Evolutionary conservation across 37 sponge, comb jelly and placozoan genomes (phyloP).

Genomic region (Axinella damicornis): DNA sequence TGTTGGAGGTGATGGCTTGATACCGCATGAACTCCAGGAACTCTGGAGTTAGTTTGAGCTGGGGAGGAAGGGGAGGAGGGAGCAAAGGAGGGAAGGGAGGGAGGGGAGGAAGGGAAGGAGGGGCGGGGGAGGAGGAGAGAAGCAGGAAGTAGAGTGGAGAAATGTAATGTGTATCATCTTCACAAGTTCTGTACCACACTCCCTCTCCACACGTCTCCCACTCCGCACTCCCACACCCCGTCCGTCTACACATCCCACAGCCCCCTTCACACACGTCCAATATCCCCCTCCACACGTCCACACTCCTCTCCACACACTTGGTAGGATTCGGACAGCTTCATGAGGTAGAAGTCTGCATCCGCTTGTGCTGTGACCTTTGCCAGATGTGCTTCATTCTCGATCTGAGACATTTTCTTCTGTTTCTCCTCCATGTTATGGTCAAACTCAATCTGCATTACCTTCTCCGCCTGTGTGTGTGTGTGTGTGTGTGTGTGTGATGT

Average conservation of each 20-base stretch:
- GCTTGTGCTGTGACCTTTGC: constrained; percentile 80
- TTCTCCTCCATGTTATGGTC: constrained; percentile 96
- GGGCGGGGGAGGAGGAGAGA: no score
- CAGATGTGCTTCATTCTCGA: constrained; percentile 85
- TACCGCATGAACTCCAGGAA: constrained; percentile 86
- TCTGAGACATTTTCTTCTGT: constrained; percentile 92
- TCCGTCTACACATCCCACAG: no score
- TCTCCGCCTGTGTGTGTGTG: constrained; percentile 88
- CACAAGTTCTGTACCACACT: no score
- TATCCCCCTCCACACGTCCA: no score
- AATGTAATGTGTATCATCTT: no score
- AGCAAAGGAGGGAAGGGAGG: neutral
- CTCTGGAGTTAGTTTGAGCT: constrained; percentile 93
- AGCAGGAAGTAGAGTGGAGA: no score
- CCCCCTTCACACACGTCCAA: no score
- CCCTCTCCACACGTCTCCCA: no score
- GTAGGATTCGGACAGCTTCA: constrained; percentile 89
- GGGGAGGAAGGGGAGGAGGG: neutral
- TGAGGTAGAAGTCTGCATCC: constrained; percentile 87
- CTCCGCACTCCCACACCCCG: no score
- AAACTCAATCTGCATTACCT: constrained; percentile 93
- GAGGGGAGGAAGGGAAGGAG: no score
- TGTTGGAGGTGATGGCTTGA: constrained; percentile 80
- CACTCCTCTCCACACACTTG: constrained; percentile 70
- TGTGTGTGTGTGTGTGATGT: neutral